A percentile compares a stretch with the other conserved stretches of the same genome.
Evolutionary conservation across 1,140 invertebrate species (phyloP).

Genomic region (Cyrtorhinus lividipennis): DNA sequence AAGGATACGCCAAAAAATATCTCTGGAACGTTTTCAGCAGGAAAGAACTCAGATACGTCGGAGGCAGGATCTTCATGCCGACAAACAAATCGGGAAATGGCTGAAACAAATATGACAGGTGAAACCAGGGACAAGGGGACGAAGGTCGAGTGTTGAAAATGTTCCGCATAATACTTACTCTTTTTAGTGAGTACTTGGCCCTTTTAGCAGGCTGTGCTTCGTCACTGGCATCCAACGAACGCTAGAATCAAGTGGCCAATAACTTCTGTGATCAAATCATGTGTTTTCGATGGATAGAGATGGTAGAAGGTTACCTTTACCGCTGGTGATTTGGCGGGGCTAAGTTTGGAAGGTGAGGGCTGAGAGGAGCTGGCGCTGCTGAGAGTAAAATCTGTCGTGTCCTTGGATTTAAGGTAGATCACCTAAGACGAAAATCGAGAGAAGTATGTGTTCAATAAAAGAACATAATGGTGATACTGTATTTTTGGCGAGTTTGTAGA

Average conservation of each 20-base stretch:
- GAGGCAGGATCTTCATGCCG: conserved; percentile 23
- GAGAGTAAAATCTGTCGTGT: neutral
- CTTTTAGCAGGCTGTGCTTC: neutral
- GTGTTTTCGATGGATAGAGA: too few species aligned
- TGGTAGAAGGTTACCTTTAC: too few species aligned
- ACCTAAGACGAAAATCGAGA: too few species aligned
- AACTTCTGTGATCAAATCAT: too few species aligned
- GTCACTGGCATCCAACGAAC: too few species aligned
- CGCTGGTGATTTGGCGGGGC: neutral
- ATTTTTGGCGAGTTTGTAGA: too few species aligned
- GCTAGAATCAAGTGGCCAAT: too few species aligned
- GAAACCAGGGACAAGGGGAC: too few species aligned
- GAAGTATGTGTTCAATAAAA: too few species aligned
- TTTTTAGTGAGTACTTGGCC: neutral
- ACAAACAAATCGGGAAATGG: conserved; percentile 26
- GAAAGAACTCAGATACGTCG: conserved; percentile 6
- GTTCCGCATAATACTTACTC: too few species aligned
- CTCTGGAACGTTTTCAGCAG: conserved; percentile 20
- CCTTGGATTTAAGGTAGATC: neutral
- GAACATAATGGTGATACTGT: too few species aligned
- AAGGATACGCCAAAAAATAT: conserved; percentile 29
- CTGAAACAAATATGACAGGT: conserved; percentile 22
- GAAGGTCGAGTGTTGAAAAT: too few species aligned
- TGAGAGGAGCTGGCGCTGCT: neutral
- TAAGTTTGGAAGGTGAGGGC: neutral